Evolutionary conservation across 2,797 vertebrate species (phyloP).

Genomic region (Pteropus rufus): DNA sequence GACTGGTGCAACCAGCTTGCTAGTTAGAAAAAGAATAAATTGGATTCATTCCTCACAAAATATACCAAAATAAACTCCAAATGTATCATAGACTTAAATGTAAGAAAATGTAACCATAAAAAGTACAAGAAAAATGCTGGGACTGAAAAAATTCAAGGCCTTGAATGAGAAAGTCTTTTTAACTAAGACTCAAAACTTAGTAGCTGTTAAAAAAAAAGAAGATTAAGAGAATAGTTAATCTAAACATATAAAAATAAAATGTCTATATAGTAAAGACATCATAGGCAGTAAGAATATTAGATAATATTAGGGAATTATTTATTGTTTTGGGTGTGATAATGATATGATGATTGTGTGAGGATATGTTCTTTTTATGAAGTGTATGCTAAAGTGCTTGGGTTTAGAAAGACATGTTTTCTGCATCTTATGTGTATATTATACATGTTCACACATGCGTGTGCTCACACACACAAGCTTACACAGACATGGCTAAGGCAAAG

Average conservation of each 20-base stretch:
- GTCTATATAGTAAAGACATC: neutral
- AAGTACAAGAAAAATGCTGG: neutral
- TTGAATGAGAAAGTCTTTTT: neutral
- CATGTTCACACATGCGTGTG: neutral
- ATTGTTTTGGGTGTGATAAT: neutral
- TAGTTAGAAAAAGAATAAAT: neutral
- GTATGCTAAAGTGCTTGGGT: neutral
- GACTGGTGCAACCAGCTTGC: neutral
- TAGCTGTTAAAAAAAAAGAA: neutral
- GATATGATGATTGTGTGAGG: neutral
- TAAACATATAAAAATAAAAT: neutral
- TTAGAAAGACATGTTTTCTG: neutral
- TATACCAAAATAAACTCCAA: neutral
- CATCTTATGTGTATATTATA: accelerated
- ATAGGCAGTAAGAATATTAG: neutral
- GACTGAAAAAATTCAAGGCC: neutral
- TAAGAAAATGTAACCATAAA: neutral
- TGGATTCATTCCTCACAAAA: neutral
- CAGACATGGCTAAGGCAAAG: neutral
- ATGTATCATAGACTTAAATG: neutral
- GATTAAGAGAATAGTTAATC: neutral
- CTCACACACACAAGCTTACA: accelerated
- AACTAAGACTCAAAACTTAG: neutral
- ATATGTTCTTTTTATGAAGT: neutral
- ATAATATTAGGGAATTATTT: neutral